Base-by-base conservation (phyloP, 35 echinoderm and acorn worm genomes). In the Ptychodera flava region DNA sequence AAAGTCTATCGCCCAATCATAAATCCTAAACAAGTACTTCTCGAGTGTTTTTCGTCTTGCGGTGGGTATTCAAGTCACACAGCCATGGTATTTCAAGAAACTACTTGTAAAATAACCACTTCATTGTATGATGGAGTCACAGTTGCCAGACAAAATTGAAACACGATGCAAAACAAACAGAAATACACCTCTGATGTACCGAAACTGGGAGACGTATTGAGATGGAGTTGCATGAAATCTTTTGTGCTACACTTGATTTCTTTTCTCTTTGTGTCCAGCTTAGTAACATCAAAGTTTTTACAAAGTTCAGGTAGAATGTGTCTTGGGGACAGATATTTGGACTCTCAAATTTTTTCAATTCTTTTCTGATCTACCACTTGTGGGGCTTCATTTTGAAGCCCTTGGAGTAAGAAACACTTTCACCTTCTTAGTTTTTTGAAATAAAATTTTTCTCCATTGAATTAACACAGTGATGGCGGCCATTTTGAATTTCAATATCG, bases 91-190 rank as follows among this genome's bases (percentile, higher is more conserved):
- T 34, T 31, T 16, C 31, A 31, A 34, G 80, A 81, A 81, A 81
- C 33, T 31, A 81, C 35, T 34, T 81, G 80, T 81, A 32, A 81
- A 31, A 81, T 31, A 81, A 81, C 6, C 75, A n/a, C 75, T n/a
- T 15, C 15, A 77, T 77, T 15, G n/a, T n/a, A n/a, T n/a, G n/a
- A n/a, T 77, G 75, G 75, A 77, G n/a, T 30, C 29, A 30, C 78
- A 79, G 78, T 79, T 28, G 28, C 78, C 32, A 28, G 78, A 28
- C 32, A 79, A 1, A 28, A 79, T 31, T 79, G 32, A 79, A 81
- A 2, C 80, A 15, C 80, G 33, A 0, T 34, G 33, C 31, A 28
- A 1, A 32, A 12, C 80, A 28, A 81, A 81, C 33, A 81, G 80
- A 34, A 81, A 34, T 33, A 81, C 1, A 81, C 35, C 1, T 81